Evolutionary conservation across 2,113 vertebrate genomes (phyloP), one percentile per base, ranked within the genome.

Genomic region (Scatophagus argus): DNA sequence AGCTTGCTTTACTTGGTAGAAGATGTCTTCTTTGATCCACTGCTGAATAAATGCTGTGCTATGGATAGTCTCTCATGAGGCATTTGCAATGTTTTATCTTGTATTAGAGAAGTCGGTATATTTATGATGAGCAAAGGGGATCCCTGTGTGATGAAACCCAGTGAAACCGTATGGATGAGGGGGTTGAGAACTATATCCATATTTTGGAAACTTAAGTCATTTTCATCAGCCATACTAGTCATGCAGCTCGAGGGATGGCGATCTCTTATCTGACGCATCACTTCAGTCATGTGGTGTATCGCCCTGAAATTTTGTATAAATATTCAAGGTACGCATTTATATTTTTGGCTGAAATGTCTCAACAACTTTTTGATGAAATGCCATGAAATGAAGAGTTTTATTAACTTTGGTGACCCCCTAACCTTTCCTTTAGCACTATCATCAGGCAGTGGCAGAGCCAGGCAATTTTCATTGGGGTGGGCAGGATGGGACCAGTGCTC

Each of bases 21-120:
- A 44, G 77, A 79, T 56, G 67, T 74, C 75, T 58, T 88, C 71
- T 77, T 86, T 79, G 62, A 88, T 86, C 74, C 54, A 34, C 27
- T 47, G 62, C 46, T 81, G 52, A 86, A 79, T 81, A 52, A 56
- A n/a, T 77, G 43, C 85, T 82, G 25, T 25, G 63, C 14, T 73
- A 44, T 32, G 29, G 54, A 79, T 32, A 44, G 60, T 39, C 41
- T 74, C 39, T 49, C 16, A 27, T 55, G 63, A 83, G 36, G 49
- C 23, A 34, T 74, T 77, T 70, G n/a, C 16, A 67, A 21, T 38
- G 19, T 66, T 51, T 71, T 55, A 55, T 74, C 46, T 72, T 4
- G 29, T n/a, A 56, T 70, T 56, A 49, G 9, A 59, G 32, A 62
- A 27, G 47, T 54, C 36, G 59, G 21, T 44, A 6, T 77, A 74